Conservation (phyloP, 2,888 invertebrate species). For the Agonum fuliginosum region DNA sequence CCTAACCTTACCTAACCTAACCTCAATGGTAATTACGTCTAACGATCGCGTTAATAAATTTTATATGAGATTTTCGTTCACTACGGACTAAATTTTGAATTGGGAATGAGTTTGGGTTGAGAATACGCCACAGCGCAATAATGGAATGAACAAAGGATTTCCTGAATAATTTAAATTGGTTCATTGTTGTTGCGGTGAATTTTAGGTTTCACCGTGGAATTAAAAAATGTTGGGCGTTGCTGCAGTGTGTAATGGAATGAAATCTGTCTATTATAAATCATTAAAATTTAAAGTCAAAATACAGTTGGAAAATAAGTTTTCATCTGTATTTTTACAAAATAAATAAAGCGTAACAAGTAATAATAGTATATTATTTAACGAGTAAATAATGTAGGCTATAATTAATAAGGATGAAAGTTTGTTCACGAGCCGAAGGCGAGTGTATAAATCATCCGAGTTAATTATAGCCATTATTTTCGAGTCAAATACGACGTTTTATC, state of each 20-base stretch:
- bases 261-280: neutral
- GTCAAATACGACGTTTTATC: too few relatives aligned
- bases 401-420: too few relatives aligned
- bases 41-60: conserved; percentile 39
- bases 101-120: conserved; percentile 20
- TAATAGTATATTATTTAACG: too few relatives aligned
- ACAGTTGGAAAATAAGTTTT: too few relatives aligned
- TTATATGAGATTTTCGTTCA: conserved; percentile 40
- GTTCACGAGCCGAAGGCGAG: too few relatives aligned
- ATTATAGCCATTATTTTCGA: too few relatives aligned
- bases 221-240: conserved; percentile 10
- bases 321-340: too few relatives aligned
- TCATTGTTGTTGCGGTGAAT: conserved; percentile 3
- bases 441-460: too few relatives aligned
- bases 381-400: too few relatives aligned
- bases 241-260: too few relatives aligned
- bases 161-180: conserved; percentile 15
- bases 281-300: too few relatives aligned
- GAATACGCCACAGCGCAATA: neutral
- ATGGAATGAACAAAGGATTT: conserved; percentile 12
- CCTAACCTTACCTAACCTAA: conserved; percentile 38
- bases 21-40: conserved; percentile 29
- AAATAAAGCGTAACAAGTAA: too few relatives aligned
- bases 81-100: conserved; percentile 23
- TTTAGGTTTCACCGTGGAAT: neutral